Conservation (phyloP, 2,888 invertebrate species). For the Spicauda simplicius region DNA sequence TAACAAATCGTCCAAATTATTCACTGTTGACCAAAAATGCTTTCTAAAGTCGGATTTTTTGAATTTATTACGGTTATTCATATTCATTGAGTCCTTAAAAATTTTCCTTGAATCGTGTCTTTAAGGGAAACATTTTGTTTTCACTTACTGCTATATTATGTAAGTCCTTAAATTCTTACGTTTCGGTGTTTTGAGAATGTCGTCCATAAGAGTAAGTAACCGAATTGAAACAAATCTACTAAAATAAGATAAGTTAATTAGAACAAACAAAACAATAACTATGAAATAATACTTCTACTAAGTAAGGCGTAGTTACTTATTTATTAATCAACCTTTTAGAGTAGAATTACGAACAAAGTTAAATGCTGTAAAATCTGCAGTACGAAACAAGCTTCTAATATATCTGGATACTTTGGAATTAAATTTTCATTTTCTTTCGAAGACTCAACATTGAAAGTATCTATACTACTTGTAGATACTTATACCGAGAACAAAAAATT, state of each 20-base stretch:
- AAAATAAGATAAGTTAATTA: no score
- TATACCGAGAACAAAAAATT: conserved; percentile 40
- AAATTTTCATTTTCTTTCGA: conserved; percentile 28
- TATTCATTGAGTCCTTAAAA: conserved; percentile 11
- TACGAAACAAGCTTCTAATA: not conserved
- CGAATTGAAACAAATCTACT: no score
- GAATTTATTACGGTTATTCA: conserved; percentile 13
- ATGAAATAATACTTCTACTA: no score
- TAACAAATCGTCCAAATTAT: conserved; percentile 24
- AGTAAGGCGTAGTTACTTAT: no score
- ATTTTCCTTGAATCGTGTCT: not conserved
- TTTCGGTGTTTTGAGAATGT: not conserved
- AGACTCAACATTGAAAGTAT: conserved; percentile 22
- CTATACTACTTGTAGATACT: conserved; percentile 11
- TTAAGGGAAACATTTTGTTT: not conserved
- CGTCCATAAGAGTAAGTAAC: no score
- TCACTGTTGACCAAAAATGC: conserved; percentile 15
- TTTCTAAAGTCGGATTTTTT: conserved; percentile 11
- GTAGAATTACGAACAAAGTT: not conserved
- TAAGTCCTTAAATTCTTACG: not conserved
- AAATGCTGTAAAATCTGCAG: not conserved
- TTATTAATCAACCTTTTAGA: not conserved
- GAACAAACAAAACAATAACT: no score
- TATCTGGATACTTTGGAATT: conserved; percentile 16
- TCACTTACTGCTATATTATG: not conserved